Base-by-base conservation (phyloP, 1,140 invertebrate species). In the Condylostylus longicornis region DNA sequence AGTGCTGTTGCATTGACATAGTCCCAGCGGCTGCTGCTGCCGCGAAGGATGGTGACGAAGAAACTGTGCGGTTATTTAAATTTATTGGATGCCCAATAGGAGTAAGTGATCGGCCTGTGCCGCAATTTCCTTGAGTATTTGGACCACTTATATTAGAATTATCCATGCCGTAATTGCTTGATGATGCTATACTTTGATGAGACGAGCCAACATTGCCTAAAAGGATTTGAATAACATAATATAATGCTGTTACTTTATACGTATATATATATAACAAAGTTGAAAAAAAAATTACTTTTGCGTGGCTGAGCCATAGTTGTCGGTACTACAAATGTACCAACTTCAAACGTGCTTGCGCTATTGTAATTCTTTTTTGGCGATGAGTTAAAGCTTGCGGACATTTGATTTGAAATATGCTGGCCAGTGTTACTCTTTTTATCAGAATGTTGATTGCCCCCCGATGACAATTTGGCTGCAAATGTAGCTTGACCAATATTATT, bases 81-180 rank as follows among this genome's bases (percentile, higher is more conserved):
- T 19, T 45, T 35, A 12, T 38, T 30, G 54, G 55, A 25, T 50
- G 56, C 3, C 52, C 56, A 31, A 56, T 57, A 18, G 55, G 49
- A 22, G 51, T 50, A 20, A 53, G 45, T 3, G 44, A 37, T 14
- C 46, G 45, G 10, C 40, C 43, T 28, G 51, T 46, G 18, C 30
- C 35, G 18, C n/a, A n/a, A n/a, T n/a, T n/a, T n/a, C n/a, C n/a
- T n/a, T n/a, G n/a, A n/a, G n/a, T n/a, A n/a, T n/a, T n/a, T n/a
- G n/a, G n/a, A n/a, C n/a, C n/a, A n/a, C n/a, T n/a, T n/a, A n/a
- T n/a, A n/a, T n/a, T n/a, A n/a, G n/a, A n/a, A n/a, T n/a, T n/a
- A n/a, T n/a, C n/a, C n/a, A n/a, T n/a, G n/a, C n/a, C n/a, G n/a
- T n/a, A n/a, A n/a, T n/a, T n/a, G n/a, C n/a, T n/a, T n/a, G n/a